Base-by-base conservation (phyloP, 2,797 vertebrate genomes). In the Rhadinocentrus ornatus region DNA sequence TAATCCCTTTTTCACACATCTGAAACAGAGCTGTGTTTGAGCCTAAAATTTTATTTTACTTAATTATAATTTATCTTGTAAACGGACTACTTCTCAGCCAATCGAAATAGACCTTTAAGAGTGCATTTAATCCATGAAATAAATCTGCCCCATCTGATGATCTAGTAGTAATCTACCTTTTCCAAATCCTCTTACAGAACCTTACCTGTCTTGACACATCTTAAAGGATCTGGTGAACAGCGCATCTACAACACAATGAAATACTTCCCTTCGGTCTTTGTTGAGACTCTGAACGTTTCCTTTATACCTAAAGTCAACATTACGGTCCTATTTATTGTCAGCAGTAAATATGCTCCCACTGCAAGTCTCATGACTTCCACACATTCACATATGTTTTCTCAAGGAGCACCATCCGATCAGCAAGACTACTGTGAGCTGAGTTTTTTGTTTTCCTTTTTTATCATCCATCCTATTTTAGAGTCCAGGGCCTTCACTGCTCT, bases 341-440 rank as follows among this genome's bases (percentile, higher is more conserved):
- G 8, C 0, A 48, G 26, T 56, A 27, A 62, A 57, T 32, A 48
- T 27, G 2, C 13, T 15, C 7, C 37, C 20, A 44, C 34, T 73
- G 20, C 5, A 20, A 6, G 41, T 20, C 18, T 6, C 8, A 44
- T 20, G 18, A 7, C 18, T 20, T 6, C 15, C 41, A 20, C 11
- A 56, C 34, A 65, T 16, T 16, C 24, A 41, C 35, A 39, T 39
- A 16, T 44, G 48, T 71, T 58, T 79, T 69, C 53, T 76, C 48
- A 59, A 68, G 61, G 54, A 77, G 71, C 53, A 55, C 39, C 55
- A 35, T 32, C 46, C 1, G 22, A 79, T 85, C 78, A 73, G 82
- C 83, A 78, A 44, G 41, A 44, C 15, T 5, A 18, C 39, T 41
- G 39, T 37, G 35, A 37, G 37, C 37, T 3, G 37, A 39, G 37